phyloP scores from a whole-genome alignment of 2,113 vertebrate species.

The Calonectris borealis region DNA sequence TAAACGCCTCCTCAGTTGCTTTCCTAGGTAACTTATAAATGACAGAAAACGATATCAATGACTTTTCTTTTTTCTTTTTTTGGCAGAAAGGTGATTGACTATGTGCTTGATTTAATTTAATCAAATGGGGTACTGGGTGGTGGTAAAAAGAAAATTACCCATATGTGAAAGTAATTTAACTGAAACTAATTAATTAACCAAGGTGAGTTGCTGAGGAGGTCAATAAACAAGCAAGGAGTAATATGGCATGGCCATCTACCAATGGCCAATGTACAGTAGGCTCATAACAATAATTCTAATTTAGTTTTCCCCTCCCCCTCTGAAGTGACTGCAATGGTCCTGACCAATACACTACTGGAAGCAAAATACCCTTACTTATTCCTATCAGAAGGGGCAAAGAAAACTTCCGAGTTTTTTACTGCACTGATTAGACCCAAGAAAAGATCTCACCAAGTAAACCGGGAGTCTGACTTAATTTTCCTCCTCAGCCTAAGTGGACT shows the following conservation, averaged over 20 bases:
- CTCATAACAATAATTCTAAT: background rate
- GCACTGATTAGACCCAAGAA: background rate
- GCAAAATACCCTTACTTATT: background rate
- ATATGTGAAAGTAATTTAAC: constrained; percentile 48
- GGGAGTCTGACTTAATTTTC: background rate
- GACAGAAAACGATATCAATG: background rate
- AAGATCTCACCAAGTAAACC: background rate
- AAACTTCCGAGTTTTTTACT: background rate
- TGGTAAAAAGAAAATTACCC: background rate
- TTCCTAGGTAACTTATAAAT: constrained; percentile 19
- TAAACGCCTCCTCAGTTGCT: background rate
- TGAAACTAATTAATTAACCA: constrained; percentile 34
- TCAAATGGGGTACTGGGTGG: background rate
- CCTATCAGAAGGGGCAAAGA: background rate
- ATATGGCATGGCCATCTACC: background rate
- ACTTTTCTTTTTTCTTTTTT: background rate
- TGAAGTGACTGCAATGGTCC: background rate
- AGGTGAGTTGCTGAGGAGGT: constrained; percentile 25
- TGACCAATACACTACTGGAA: background rate
- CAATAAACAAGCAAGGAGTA: constrained; percentile 18
- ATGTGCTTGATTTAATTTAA: constrained; percentile 4
- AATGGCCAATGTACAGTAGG: background rate
- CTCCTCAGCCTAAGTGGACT: background rate
- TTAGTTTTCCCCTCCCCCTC: background rate
- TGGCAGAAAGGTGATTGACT: background rate